Evolutionary conservation across 1,140 invertebrate genomes (phyloP).

Genomic region (Panagrolaimus sp.): DNA sequence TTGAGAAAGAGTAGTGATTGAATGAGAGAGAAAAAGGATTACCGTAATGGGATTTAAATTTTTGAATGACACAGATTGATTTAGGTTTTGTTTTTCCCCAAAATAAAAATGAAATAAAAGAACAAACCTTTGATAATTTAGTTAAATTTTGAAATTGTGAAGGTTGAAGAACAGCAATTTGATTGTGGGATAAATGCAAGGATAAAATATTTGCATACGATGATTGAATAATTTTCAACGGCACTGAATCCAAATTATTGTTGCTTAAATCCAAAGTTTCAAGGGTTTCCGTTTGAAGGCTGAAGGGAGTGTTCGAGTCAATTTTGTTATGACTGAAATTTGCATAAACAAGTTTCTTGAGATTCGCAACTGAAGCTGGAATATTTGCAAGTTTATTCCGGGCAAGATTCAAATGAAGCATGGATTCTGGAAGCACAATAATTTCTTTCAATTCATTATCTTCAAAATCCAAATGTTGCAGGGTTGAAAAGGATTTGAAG

Average conservation of each 20-base stretch:
- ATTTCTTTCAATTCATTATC: constrained; percentile 31
- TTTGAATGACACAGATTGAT: neutral
- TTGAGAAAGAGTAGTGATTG: no score
- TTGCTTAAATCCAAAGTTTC: constrained; percentile 44
- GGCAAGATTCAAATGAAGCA: constrained; percentile 44
- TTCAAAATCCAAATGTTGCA: constrained; percentile 39
- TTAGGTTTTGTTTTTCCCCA: neutral
- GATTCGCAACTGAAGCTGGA: constrained; percentile 36
- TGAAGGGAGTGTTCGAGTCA: constrained; percentile 33
- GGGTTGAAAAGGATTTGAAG: constrained; percentile 18
- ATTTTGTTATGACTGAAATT: constrained; percentile 48
- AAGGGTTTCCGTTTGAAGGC: constrained; percentile 23
- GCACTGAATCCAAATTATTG: constrained; percentile 37
- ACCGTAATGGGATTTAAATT: no score
- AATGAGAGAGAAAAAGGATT: no score
- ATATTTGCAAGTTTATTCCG: constrained; percentile 38
- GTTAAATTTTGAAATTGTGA: constrained; percentile 44
- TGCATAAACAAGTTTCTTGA: constrained; percentile 33
- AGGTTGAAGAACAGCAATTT: constrained; percentile 35
- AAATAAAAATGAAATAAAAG: constrained; percentile 12
- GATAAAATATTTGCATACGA: constrained; percentile 26
- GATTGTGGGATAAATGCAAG: constrained; percentile 39
- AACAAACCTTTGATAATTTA: constrained; percentile 43
- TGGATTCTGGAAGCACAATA: constrained; percentile 21
- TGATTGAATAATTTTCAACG: constrained; percentile 31